Evolutionary conservation across 2,113 vertebrate species (phyloP).

Genomic region (Prinia subflava): DNA sequence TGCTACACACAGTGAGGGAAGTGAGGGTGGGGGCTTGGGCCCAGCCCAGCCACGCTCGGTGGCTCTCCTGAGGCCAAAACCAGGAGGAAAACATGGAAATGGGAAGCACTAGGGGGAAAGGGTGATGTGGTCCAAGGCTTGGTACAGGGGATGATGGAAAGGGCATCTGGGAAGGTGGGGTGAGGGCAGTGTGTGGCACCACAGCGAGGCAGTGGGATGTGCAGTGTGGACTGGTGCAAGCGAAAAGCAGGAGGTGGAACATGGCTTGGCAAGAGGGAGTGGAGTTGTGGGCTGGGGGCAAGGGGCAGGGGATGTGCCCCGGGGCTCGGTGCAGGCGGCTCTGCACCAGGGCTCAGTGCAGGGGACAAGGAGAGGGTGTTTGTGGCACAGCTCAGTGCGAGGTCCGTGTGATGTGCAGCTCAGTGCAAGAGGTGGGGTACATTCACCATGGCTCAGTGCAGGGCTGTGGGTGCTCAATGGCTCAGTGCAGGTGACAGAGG

Average conservation of each 20-base stretch:
- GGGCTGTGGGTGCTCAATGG: background rate
- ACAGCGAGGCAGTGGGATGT: background rate
- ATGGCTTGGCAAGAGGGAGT: rapidly evolving
- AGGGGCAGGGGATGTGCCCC: background rate
- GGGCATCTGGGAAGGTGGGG: background rate
- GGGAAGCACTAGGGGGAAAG: background rate
- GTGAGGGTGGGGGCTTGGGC: background rate
- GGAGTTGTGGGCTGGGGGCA: rapidly evolving
- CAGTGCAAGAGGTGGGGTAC: background rate
- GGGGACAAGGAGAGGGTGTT: background rate
- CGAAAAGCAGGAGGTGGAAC: background rate
- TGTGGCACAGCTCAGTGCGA: background rate
- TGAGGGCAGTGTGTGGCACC: background rate
- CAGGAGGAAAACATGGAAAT: background rate
- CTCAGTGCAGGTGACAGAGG: background rate
- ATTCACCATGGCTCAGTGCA: background rate
- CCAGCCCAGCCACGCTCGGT: rapidly evolving
- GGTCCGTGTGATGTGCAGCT: background rate
- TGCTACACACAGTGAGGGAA: rapidly evolving
- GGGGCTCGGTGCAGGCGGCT: rapidly evolving
- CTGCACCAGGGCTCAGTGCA: background rate
- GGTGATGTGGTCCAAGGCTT: background rate
- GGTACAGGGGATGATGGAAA: rapidly evolving
- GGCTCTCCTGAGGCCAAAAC: background rate
- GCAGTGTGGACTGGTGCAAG: rapidly evolving